Evolutionary conservation across 2,888 invertebrate genomes (phyloP).

Genomic region (Drepana falcataria): DNA sequence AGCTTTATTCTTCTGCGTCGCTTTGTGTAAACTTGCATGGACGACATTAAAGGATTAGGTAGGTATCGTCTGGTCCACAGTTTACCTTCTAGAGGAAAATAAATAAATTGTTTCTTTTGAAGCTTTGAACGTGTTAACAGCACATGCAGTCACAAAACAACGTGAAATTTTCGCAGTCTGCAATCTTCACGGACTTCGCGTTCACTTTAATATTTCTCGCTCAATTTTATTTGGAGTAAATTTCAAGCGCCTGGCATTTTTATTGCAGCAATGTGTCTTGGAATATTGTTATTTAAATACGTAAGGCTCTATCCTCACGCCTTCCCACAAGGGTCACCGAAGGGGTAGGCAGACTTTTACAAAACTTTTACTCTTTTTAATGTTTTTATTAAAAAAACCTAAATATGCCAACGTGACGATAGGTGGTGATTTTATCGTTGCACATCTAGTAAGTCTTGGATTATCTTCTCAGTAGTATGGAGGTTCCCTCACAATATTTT

Average conservation of each 20-base stretch:
- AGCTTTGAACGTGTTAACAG: constrained; percentile 26
- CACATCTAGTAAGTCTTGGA: too few relatives aligned
- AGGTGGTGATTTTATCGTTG: too few relatives aligned
- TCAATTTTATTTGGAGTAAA: constrained; percentile 1
- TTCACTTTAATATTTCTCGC: constrained; percentile 11
- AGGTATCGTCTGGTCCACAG: constrained; percentile 14
- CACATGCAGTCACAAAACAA: constrained; percentile 20
- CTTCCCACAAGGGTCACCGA: too few relatives aligned
- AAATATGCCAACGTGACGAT: too few relatives aligned
- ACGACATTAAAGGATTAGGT: constrained; percentile 18
- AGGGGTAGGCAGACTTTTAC: too few relatives aligned
- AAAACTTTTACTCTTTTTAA: too few relatives aligned
- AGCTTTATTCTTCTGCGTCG: constrained; percentile 9
- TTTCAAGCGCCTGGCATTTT: constrained; percentile 19
- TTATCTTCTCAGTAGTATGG: too few relatives aligned
- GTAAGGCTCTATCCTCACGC: constrained; percentile 11
- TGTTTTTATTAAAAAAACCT: too few relatives aligned
- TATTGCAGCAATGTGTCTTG: constrained; percentile 12
- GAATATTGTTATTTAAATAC: constrained; percentile 19
- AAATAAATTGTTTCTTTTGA: constrained; percentile 28
- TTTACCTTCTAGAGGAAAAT: constrained; percentile 22
- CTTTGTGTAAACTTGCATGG: constrained; percentile 19
- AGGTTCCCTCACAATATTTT: too few relatives aligned
- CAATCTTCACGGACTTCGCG: constrained; percentile 7
- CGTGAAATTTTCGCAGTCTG: constrained; percentile 13